A percentile compares a stretch with the other conserved stretches of the same genome.
Evolutionary conservation across 2,113 vertebrate genomes (phyloP).

Genomic region (Cochlearius cochlearius): DNA sequence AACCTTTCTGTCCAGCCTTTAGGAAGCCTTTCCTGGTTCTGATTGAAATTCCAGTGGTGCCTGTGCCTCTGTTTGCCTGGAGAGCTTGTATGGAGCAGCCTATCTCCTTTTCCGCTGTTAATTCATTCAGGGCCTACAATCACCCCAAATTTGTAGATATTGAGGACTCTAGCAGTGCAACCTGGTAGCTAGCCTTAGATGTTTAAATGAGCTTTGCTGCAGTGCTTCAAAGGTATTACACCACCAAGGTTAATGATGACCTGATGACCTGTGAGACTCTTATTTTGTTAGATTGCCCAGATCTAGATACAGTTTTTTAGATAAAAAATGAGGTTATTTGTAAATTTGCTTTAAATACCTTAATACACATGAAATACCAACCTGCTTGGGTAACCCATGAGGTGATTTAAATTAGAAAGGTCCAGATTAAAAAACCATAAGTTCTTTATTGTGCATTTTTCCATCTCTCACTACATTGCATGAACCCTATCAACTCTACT

Average conservation of each 20-base stretch:
- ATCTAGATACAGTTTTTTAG: neutral
- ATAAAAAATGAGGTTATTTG: neutral
- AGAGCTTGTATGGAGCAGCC: neutral
- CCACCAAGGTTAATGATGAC: neutral
- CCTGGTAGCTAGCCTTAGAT: neutral
- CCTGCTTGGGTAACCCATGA: neutral
- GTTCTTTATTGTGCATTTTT: neutral
- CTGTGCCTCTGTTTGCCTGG: neutral
- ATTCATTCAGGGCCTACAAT: neutral
- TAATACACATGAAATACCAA: neutral
- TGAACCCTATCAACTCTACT: neutral
- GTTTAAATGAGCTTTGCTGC: neutral
- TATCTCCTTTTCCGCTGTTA: neutral
- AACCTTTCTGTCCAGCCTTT: neutral
- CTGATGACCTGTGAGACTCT: neutral
- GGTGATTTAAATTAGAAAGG: neutral
- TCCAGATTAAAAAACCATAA: neutral
- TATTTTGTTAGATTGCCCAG: neutral
- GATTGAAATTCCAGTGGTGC: neutral
- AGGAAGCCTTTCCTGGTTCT: neutral
- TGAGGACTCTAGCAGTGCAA: neutral
- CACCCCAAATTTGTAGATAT: neutral
- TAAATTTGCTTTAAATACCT: neutral
- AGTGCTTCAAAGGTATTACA: neutral
- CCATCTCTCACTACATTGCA: neutral